A percentile compares a stretch with the other conserved stretches of the same genome.
phyloP scores from a whole-genome alignment of 2,888 invertebrate species.

The Alcis repandata region DNA sequence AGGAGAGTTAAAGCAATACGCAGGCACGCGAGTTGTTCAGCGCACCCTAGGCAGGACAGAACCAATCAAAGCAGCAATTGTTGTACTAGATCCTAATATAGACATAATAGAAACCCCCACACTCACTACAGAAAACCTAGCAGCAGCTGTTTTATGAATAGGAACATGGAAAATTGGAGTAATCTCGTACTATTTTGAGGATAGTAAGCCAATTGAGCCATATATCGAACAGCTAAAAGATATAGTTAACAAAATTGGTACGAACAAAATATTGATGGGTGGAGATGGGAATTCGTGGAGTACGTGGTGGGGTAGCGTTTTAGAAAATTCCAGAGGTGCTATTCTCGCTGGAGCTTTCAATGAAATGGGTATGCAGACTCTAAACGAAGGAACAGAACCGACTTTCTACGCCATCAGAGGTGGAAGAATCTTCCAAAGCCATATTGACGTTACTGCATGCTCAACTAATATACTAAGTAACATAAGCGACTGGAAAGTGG shows the following conservation, averaged over 20 bases:
- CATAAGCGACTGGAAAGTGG: too few relatives aligned
- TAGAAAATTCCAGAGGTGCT: too few relatives aligned
- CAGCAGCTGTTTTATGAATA: background rate
- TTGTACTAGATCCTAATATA: background rate
- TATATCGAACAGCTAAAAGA: too few relatives aligned
- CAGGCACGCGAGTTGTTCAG: background rate
- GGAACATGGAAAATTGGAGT: conserved; percentile 1
- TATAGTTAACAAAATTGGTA: too few relatives aligned
- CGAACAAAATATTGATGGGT: background rate
- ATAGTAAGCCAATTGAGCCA: background rate
- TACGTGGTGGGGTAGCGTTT: too few relatives aligned
- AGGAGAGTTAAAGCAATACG: background rate
- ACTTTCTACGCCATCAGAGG: background rate
- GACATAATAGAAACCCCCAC: background rate
- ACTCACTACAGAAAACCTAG: background rate
- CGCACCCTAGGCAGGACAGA: too few relatives aligned
- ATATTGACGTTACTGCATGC: background rate
- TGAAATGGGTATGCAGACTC: too few relatives aligned
- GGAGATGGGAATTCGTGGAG: conserved; percentile 1
- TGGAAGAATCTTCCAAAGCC: background rate
- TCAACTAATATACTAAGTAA: too few relatives aligned
- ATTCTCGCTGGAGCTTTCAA: too few relatives aligned
- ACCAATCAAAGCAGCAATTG: background rate
- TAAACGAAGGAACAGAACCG: too few relatives aligned
- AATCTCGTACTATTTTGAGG: conserved; percentile 3